Evolutionary conservation across 2,113 vertebrate genomes (phyloP).

Genomic region (Nothocercus julius): DNA sequence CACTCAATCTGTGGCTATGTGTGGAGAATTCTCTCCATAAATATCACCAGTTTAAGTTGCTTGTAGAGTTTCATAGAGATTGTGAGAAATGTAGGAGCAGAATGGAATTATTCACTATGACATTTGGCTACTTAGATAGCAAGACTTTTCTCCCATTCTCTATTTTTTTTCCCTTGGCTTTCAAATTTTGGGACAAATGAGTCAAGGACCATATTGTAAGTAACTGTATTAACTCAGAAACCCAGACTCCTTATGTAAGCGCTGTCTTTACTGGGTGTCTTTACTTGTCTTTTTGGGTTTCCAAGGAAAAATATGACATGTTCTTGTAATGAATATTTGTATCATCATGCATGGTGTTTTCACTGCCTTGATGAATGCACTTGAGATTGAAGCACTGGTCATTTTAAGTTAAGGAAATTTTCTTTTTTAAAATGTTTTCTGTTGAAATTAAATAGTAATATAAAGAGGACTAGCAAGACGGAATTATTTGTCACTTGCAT

Average conservation of each 20-base stretch:
- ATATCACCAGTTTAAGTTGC: not conserved
- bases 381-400: not conserved
- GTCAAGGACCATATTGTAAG: not conserved
- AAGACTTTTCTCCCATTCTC: not conserved
- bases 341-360: accelerated
- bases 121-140: not conserved
- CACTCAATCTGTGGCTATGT: accelerated
- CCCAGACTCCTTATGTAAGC: not conserved
- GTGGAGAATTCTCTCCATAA: not conserved
- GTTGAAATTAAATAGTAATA: not conserved
- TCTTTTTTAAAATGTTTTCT: not conserved
- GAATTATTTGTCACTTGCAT: not conserved
- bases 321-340: not conserved
- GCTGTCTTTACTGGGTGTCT: not conserved
- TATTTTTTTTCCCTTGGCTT: not conserved
- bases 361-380: not conserved
- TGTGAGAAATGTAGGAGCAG: not conserved
- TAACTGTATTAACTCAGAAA: not conserved
- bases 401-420: not conserved
- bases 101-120: not conserved
- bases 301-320: not conserved
- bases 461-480: not conserved
- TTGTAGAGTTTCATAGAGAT: not conserved
- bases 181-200: not conserved
- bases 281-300: not conserved